Conservation (phyloP, 2,888 invertebrate genomes). For the Acanthacorydalis orientalis region DNA sequence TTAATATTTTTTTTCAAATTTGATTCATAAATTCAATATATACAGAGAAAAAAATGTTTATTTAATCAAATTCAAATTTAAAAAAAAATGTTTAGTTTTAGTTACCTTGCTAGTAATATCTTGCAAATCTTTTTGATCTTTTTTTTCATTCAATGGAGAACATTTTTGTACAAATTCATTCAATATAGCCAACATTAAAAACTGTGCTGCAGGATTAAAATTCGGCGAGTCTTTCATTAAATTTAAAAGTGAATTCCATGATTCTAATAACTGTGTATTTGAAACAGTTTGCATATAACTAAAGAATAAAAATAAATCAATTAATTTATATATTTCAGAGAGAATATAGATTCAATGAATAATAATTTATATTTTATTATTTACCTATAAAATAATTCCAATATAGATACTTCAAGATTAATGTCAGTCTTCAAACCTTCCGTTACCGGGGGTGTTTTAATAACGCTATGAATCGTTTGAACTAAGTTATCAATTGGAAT, state of each 20-base stretch:
- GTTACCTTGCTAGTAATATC: slow-evolving; percentile 48
- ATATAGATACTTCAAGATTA: slow-evolving; percentile 58
- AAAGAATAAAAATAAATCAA: slow-evolving; percentile 8
- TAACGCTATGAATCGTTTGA: slow-evolving; percentile 63
- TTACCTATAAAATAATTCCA: slow-evolving; percentile 63
- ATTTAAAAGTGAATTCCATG: slow-evolving; percentile 60
- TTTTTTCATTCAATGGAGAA: slow-evolving; percentile 56
- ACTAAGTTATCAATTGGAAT: slow-evolving; percentile 73
- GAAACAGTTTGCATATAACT: slow-evolving; percentile 49
- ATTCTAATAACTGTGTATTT: slow-evolving; percentile 52
- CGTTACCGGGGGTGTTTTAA: slow-evolving; percentile 54
- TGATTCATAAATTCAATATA: no score
- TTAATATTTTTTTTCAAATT: no score
- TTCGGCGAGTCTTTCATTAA: slow-evolving; percentile 58
- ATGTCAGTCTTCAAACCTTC: slow-evolving; percentile 39
- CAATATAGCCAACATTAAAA: slow-evolving; percentile 58
- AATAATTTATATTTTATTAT: slow-evolving; percentile 5
- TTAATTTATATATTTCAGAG: neutral
- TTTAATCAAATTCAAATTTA: no score
- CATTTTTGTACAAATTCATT: slow-evolving; percentile 72
- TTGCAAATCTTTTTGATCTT: slow-evolving; percentile 65
- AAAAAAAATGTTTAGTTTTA: no score
- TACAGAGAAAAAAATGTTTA: no score
- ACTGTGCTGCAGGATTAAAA: slow-evolving; percentile 59
- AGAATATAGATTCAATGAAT: neutral